Percentiles rank a stretch among this genome's conserved stretches.
phyloP scores from a whole-genome alignment of 2,113 vertebrate genomes.

The Myotis davidii region DNA sequence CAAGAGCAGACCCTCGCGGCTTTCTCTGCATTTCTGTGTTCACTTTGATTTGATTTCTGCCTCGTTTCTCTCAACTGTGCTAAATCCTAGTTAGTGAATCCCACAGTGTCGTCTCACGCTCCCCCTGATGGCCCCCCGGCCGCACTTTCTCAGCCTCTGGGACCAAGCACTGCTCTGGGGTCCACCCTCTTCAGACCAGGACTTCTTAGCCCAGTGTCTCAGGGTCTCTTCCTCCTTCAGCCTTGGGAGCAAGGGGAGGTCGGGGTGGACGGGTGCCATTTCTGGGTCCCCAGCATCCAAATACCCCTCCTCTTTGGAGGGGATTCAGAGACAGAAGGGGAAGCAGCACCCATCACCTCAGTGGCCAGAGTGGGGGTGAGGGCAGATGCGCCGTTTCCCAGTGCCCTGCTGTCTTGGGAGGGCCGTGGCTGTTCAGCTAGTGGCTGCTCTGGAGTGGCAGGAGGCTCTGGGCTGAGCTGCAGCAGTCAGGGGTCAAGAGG shows the following conservation, averaged over 20 bases:
- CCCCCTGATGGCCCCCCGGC: not conserved
- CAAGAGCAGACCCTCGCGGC: accelerated
- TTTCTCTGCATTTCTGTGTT: not conserved
- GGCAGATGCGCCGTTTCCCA: not conserved
- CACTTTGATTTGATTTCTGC: not conserved
- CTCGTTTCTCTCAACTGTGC: not conserved
- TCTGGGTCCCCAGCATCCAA: not conserved
- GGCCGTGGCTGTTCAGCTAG: not conserved
- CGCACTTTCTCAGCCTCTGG: not conserved
- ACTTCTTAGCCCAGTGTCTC: not conserved
- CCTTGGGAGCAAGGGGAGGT: not conserved
- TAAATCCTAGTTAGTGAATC: not conserved
- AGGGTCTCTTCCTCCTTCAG: not conserved
- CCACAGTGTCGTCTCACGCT: not conserved
- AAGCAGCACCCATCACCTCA: not conserved
- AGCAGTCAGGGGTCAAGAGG: not conserved
- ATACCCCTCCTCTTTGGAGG: not conserved
- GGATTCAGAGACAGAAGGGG: not conserved
- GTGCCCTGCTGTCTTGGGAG: not conserved
- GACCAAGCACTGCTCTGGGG: not conserved
- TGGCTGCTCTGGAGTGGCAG: not conserved
- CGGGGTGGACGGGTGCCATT: not conserved
- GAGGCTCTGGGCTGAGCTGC: not conserved
- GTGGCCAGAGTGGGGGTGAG: not conserved
- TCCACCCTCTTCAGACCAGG: not conserved